Base-by-base conservation (phyloP, 2,888 invertebrate species). In the Hypercompe scribonia region DNA sequence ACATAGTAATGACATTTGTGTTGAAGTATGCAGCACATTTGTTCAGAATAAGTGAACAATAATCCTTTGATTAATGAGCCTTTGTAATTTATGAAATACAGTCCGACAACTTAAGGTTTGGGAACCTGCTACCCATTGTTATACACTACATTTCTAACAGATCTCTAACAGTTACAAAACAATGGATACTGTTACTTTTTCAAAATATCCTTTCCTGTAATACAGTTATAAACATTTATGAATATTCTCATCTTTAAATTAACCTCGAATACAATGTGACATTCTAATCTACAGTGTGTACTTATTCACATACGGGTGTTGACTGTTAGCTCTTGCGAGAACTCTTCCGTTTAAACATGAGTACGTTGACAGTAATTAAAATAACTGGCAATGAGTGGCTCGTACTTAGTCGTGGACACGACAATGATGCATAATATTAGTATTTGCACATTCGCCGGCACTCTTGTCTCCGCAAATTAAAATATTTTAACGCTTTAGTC, bases 321-420 rank as follows among this genome's bases (percentile, higher is more conserved):
- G 84, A 78, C 81, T 71, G 82, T 82, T 83, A 82, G 81, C 76
- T 72, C 74, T 36, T 77, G 76, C 78, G 70, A 80, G 74, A 73
- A 74, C 81, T 82, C 81, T 83, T 80, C 78, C 75, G 69, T 76
- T 77, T 76, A 70, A 79, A 73, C 78, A 72, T 75, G 72, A 76
- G 76, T 82, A 85, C 80, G 84, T 84, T 83, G 78, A 79, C 82
- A 86, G 89, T 87, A 92, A 92, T 92, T 90, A 91, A 90, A 92
- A 91, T 92, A 91, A 88, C 91, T 90, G 87, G 90, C 92, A 91
- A 91, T 90, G 90, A 90, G 90, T 86, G 85, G 89, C 87, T 87
- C 91, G 90, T 91, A 87, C 89, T 82, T 82, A 85, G 87, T 78
- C 86, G 87, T 84, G 84, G 88, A 87, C 87, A 89, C 85, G 87